Conservation (phyloP, 2,113 vertebrate species). For the Antigone vipio region DNA sequence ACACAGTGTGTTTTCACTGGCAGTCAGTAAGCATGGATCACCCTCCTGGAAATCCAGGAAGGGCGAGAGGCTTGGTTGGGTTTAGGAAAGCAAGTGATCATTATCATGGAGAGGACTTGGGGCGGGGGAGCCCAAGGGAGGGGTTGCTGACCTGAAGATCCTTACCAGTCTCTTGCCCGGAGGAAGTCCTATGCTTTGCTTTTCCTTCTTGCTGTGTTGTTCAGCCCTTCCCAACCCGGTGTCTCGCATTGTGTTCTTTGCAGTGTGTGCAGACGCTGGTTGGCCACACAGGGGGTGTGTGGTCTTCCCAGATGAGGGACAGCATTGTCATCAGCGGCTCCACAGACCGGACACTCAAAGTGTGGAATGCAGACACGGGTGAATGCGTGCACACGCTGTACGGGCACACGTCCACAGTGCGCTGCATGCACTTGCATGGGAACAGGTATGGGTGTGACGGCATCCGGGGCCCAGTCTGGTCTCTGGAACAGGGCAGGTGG, state of each 20-base stretch:
- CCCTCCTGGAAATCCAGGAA: background rate
- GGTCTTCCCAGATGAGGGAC: constrained; percentile 73
- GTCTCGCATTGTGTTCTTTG: fast-evolving
- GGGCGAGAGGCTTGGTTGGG: background rate
- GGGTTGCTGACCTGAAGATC: background rate
- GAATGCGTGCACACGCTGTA: constrained; percentile 67
- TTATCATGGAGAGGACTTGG: background rate
- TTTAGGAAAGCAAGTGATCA: fast-evolving
- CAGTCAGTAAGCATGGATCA: no score
- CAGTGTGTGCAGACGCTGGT: constrained; percentile 72
- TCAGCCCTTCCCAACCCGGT: background rate
- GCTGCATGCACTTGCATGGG: constrained; percentile 70
- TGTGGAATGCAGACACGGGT: constrained; percentile 65
- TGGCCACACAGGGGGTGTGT: constrained; percentile 66
- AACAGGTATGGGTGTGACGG: background rate
- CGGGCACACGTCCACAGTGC: constrained; percentile 65
- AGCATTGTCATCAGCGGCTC: constrained; percentile 66
- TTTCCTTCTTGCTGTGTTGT: no score
- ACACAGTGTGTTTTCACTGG: fast-evolving
- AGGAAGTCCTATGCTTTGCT: background rate
- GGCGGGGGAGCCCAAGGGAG: background rate
- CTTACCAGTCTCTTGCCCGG: background rate
- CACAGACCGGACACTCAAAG: constrained; percentile 65
- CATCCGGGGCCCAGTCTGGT: background rate
- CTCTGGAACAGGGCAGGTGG: background rate